These are phyloP conservation scores for Notoglanidium macrostoma DNA, from an alignment of 2,797 vertebrate species.

Conservation along the genomic window DNA sequence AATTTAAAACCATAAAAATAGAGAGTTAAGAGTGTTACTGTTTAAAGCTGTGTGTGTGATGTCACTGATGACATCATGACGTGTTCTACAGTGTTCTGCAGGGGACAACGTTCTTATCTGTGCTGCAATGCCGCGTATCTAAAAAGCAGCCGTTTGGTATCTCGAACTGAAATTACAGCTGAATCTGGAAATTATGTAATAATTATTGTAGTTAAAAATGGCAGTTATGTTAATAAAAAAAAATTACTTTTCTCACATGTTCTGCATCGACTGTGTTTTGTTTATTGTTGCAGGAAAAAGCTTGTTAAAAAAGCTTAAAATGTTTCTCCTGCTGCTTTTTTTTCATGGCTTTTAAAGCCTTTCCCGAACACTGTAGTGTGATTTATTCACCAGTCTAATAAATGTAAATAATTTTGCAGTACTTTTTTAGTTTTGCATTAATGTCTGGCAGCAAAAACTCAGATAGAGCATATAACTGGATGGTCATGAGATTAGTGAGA, in stretches of 20 bases:
- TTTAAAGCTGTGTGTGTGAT: not conserved
- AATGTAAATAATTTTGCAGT: conserved; percentile 5
- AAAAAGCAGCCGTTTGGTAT: not conserved
- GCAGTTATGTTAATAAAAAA: too few relatives aligned
- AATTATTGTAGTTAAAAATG: not conserved
- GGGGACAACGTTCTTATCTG: not conserved
- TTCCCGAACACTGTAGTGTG: not conserved
- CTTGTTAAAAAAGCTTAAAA: not conserved
- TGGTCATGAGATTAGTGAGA: too few relatives aligned
- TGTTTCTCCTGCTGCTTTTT: not conserved
- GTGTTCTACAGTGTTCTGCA: not conserved
- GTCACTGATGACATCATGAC: not conserved
- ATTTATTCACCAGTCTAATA: not conserved
- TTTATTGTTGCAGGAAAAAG: not conserved
- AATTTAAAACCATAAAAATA: not conserved
- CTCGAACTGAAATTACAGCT: not conserved
- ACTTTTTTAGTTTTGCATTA: not conserved
- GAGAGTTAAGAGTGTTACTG: not conserved
- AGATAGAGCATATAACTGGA: too few relatives aligned
- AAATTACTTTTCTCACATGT: too few relatives aligned
- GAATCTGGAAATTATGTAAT: not conserved
- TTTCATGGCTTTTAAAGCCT: not conserved
- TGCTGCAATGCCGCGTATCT: not conserved
- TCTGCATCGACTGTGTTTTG: not conserved
- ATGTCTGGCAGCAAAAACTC: not conserved